Conservation (phyloP, 2,888 invertebrate genomes). For the Trachelus tabidus region DNA sequence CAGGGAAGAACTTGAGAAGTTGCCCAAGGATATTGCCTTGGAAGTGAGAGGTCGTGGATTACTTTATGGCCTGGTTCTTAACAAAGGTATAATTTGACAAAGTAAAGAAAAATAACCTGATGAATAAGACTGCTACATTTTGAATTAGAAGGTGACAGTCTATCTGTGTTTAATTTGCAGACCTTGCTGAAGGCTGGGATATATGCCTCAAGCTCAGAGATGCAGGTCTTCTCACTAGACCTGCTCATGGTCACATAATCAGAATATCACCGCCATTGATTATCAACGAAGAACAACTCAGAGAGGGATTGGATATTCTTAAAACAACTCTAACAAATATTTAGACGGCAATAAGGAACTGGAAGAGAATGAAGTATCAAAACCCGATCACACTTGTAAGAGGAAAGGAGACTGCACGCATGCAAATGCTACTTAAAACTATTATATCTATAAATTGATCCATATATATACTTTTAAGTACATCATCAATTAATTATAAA, state of each 20-base stretch:
- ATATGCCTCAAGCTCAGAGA: conserved; percentile 74
- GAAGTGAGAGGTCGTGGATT: conserved; percentile 81
- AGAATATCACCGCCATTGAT: conserved; percentile 78
- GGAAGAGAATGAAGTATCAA: not conserved
- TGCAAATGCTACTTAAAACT: not conserved
- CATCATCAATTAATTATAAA: not conserved
- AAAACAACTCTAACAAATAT: conserved; percentile 45
- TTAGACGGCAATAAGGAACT: not conserved
- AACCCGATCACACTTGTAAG: not conserved
- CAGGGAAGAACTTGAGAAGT: conserved; percentile 71
- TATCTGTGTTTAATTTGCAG: conserved; percentile 59
- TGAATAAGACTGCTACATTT: not conserved
- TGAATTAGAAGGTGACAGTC: not conserved
- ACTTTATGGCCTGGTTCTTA: conserved; percentile 80
- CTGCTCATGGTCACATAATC: conserved; percentile 79
- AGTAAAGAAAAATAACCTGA: not conserved
- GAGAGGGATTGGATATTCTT: conserved; percentile 72
- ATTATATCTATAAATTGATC: not conserved
- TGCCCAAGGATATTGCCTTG: conserved; percentile 74
- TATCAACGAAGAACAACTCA: conserved; percentile 72
- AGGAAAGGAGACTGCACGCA: not conserved
- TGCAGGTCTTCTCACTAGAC: conserved; percentile 77
- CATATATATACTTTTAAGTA: not conserved
- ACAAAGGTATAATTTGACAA: conserved; percentile 69
- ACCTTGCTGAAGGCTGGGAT: conserved; percentile 74